A percentile compares a stretch with the other conserved stretches of the same genome.
Evolutionary conservation across 2,797 vertebrate species (phyloP).

Genomic region (Semaprochilodus insignis): DNA sequence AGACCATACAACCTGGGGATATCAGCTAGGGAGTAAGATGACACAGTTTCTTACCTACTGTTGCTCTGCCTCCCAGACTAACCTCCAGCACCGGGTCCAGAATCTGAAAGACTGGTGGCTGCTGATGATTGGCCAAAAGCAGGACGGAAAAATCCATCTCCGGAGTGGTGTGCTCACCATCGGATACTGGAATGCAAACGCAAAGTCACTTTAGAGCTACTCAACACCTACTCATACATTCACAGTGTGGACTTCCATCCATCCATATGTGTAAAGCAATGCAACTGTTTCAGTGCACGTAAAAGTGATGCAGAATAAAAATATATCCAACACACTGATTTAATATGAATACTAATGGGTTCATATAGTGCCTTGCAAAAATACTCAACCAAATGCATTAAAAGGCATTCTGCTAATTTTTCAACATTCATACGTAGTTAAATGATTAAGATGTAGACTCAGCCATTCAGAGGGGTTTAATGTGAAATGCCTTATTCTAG

Average conservation of each 20-base stretch:
- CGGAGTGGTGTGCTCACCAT: constrained; percentile 86
- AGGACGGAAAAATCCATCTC: constrained; percentile 91
- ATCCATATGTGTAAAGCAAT: constrained; percentile 1
- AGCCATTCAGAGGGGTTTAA: too few species aligned
- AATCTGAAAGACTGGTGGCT: constrained; percentile 86
- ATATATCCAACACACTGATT: background rate
- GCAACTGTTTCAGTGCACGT: background rate
- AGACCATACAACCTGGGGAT: background rate
- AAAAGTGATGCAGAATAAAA: background rate
- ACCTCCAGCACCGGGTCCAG: constrained; percentile 88
- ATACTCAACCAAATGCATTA: background rate
- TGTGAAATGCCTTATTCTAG: too few species aligned
- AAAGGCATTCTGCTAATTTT: too few species aligned
- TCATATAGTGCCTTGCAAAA: background rate
- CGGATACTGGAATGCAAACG: constrained; percentile 81
- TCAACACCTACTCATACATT: background rate
- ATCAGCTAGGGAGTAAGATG: background rate
- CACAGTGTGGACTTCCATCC: background rate
- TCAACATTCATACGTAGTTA: too few species aligned
- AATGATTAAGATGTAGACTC: too few species aligned
- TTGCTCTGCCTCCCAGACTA: constrained; percentile 82
- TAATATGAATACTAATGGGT: background rate
- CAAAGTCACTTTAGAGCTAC: constrained; percentile 24
- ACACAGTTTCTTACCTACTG: constrained; percentile 81
- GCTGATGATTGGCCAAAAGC: constrained; percentile 83